Evolutionary conservation across 2,113 vertebrate genomes (phyloP).

Genomic region (Macrotus californicus): DNA sequence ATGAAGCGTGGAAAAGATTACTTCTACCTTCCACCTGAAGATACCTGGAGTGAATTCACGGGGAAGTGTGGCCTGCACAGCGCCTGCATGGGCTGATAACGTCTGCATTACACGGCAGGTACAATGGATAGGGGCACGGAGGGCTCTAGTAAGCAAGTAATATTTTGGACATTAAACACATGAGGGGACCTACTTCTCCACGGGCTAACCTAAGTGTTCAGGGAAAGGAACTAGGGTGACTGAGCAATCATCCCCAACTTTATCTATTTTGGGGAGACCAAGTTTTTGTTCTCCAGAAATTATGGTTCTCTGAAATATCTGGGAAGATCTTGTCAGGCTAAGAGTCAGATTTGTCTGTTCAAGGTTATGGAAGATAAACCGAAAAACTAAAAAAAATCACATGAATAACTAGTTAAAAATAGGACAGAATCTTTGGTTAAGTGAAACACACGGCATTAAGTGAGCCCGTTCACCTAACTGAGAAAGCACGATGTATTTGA

Average conservation of each 20-base stretch:
- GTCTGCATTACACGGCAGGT: neutral
- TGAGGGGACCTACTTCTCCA: neutral
- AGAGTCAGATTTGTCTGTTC: constrained; percentile 11
- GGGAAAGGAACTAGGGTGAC: neutral
- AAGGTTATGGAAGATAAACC: neutral
- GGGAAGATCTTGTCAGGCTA: neutral
- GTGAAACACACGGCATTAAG: neutral
- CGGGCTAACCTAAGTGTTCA: neutral
- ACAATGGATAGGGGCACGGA: neutral
- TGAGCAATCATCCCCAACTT: neutral
- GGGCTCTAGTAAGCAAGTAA: constrained; percentile 1
- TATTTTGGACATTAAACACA: neutral
- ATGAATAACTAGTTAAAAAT: neutral
- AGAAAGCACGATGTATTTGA: neutral
- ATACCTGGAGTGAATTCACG: neutral
- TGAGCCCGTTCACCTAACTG: neutral
- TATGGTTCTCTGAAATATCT: constrained; percentile 10
- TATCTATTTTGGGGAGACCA: neutral
- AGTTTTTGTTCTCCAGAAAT: constrained; percentile 7
- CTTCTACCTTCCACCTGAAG: constrained; percentile 1
- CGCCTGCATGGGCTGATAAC: neutral
- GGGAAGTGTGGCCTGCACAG: neutral
- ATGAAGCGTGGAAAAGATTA: neutral
- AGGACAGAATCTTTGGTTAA: neutral
- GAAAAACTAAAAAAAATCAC: neutral